phyloP scores from a whole-genome alignment of 2,888 invertebrate species.

The Euclidia mi region DNA sequence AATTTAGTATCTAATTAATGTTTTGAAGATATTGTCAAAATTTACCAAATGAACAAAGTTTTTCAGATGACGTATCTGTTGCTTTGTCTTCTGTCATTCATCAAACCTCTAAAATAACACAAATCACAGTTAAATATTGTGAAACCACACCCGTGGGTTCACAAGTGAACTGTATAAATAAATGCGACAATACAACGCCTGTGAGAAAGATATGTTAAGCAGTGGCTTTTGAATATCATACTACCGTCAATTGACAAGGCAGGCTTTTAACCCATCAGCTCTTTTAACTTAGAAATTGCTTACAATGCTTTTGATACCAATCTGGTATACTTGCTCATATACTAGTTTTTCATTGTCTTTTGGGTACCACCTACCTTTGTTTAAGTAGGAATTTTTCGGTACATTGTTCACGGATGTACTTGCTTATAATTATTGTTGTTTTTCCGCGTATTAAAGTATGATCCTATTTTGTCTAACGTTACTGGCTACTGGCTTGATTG shows the following conservation, averaged over 20 bases:
- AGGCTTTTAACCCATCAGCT: no score
- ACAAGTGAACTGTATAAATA: constrained; percentile 42
- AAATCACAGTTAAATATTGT: constrained; percentile 31
- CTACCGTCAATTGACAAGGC: constrained; percentile 24
- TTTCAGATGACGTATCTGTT: no score
- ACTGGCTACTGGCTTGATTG: not conserved
- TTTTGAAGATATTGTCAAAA: no score
- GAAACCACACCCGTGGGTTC: constrained; percentile 41
- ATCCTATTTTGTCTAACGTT: constrained; percentile 1
- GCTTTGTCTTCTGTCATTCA: no score
- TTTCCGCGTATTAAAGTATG: constrained; percentile 3
- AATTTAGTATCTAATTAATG: no score
- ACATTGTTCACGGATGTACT: no score
- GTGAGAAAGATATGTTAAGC: constrained; percentile 54
- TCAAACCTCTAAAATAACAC: constrained; percentile 11
- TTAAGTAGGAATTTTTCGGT: no score
- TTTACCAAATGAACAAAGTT: no score
- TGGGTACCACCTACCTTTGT: no score
- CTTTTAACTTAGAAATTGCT: constrained; percentile 20
- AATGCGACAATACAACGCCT: constrained; percentile 27
- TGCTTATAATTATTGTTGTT: constrained; percentile 9
- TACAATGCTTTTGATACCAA: constrained; percentile 15
- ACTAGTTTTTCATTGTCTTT: no score
- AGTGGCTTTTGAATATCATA: constrained; percentile 44
- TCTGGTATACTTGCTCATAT: constrained; percentile 5